A percentile compares a stretch with the other conserved stretches of the same genome.
Conservation (phyloP, 30 jellyfish, hydroid and myxozoan species). For the Phacellophora camtschatica region DNA sequence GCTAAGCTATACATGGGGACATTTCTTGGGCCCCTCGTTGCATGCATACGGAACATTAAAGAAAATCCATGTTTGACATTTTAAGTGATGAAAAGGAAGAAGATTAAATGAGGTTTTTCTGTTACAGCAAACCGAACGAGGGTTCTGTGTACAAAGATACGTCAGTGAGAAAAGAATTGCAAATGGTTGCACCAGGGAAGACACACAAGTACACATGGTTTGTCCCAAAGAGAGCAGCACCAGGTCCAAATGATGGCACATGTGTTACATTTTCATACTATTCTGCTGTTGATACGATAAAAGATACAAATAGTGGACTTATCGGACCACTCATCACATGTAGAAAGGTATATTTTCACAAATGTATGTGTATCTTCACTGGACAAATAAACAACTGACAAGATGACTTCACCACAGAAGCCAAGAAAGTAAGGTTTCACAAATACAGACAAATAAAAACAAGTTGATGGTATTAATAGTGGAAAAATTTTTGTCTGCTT, state of each 20-base stretch:
- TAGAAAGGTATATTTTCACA: constrained; percentile 48
- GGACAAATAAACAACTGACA: too few relatives aligned
- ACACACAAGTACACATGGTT: constrained; percentile 37
- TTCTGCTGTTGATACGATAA: constrained; percentile 48
- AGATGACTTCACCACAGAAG: too few relatives aligned
- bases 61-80: too few relatives aligned
- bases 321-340: constrained; percentile 62
- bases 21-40: too few relatives aligned
- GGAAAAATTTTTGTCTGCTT: too few relatives aligned
- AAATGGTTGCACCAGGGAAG: constrained; percentile 33
- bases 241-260: constrained; percentile 70
- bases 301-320: constrained; percentile 57
- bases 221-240: constrained; percentile 65
- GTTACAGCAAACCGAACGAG: constrained; percentile 3
- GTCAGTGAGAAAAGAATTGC: background rate
- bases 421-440: too few relatives aligned
- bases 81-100: too few relatives aligned
- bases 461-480: too few relatives aligned
- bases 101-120: background rate
- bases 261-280: constrained; percentile 59
- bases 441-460: too few relatives aligned
- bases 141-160: constrained; percentile 44
- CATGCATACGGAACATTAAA: too few relatives aligned
- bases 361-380: too few relatives aligned
- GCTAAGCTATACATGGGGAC: too few relatives aligned